Base-by-base conservation (phyloP, 2,113 vertebrate genomes). In the Channa argus region DNA sequence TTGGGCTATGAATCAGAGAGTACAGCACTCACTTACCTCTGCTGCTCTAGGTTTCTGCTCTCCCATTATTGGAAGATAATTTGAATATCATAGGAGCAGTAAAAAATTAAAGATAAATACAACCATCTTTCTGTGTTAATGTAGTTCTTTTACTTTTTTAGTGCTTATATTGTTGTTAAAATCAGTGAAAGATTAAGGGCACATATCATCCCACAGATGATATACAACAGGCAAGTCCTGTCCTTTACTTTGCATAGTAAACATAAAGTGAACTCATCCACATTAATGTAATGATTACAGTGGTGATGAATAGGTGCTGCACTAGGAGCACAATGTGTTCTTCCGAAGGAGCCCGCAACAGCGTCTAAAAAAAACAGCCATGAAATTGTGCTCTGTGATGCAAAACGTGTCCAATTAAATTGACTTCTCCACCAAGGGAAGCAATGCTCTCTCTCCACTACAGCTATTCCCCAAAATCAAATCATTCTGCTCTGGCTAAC, bases 321-420 rank as follows among this genome's bases (percentile, higher is more conserved):
- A 62, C 50, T 37, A 63, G 15, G 51, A 70, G 45, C 55, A 58
- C 47, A 63, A 15, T 72, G 50, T 52, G 47, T 80, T 66, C 56
- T 66, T 62, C 70, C 77, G 63, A 49, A 38, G 51, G 83, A 74
- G 45, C 39, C 71, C 67, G 55, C 63, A 73, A 63, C 59, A 39
- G 49, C 44, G 8, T 60, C 52, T 68, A 60, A 62, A n/a, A 33
- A 52, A 71, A 61, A 24, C 11, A 49, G n/a, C 34, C 5, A n/a
- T 10, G 45, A 55, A 67, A 59, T 66, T 71, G 56, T 78, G 67
- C 54, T 71, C 79, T 5, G n/a, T 52, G 77, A 84, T 80, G 86
- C 77, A 81, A 82, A 88, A 75, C 58, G 2, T 2, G 14, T 41
- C 67, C 83, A 81, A 79, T 91, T 83, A 88, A 86, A 72, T 45